Conservation (phyloP, 2,797 vertebrate species). For the Epinephelus coioides region DNA sequence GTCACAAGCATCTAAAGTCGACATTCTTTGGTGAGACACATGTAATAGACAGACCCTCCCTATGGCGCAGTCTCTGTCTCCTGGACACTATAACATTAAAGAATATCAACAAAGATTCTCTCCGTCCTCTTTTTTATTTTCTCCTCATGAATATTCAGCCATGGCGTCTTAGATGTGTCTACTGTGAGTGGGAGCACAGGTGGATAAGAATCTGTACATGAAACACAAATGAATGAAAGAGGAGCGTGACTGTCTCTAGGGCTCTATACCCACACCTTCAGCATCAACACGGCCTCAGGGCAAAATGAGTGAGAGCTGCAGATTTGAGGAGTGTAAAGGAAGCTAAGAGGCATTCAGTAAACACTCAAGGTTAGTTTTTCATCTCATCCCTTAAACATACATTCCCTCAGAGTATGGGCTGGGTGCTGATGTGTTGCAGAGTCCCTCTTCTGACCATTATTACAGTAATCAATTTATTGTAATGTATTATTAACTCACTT, state of each 20-base stretch:
- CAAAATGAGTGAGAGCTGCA: slow-evolving; percentile 51
- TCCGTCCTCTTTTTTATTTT: slow-evolving; percentile 23
- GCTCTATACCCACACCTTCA: slow-evolving; percentile 54
- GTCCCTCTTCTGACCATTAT: slow-evolving; percentile 7
- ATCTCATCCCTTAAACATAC: slow-evolving; percentile 61
- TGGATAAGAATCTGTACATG: slow-evolving; percentile 71
- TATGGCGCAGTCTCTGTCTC: neutral
- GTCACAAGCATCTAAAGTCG: neutral
- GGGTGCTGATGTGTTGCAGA: slow-evolving; percentile 15
- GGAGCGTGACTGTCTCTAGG: slow-evolving; percentile 61
- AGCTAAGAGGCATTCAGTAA: slow-evolving; percentile 60
- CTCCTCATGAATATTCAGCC: slow-evolving; percentile 63
- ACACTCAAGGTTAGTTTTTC: slow-evolving; percentile 75
- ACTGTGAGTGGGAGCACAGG: slow-evolving; percentile 40
- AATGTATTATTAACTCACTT: neutral
- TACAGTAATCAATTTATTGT: neutral
- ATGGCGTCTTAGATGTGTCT: slow-evolving; percentile 35
- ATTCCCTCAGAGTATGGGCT: slow-evolving; percentile 35
- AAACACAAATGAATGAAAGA: slow-evolving; percentile 73
- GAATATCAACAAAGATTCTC: slow-evolving; percentile 27
- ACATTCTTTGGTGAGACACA: neutral
- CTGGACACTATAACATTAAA: slow-evolving; percentile 28
- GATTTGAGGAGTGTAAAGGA: slow-evolving; percentile 61
- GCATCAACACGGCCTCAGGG: slow-evolving; percentile 69
- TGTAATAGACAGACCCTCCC: neutral